Percentiles rank a stretch among this genome's conserved stretches.
phyloP scores from a whole-genome alignment of 2,888 invertebrate genomes.

The Branchipolynoe longqiensis region DNA sequence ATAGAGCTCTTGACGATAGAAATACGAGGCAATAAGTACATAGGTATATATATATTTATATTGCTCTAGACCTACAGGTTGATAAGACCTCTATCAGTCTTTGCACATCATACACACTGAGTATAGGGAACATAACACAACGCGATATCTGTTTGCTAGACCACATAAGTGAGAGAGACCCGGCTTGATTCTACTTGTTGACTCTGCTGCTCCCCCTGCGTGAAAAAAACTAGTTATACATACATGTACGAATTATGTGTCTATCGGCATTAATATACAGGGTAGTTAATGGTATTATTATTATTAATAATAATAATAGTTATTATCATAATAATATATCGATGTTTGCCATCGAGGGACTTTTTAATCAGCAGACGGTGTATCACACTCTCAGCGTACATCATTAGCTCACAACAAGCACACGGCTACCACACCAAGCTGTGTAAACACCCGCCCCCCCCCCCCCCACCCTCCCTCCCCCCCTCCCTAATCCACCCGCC shows the following conservation, averaged over 20 bases:
- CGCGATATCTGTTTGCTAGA: slow-evolving; percentile 23
- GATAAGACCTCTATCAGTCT: slow-evolving; percentile 33
- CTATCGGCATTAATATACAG: slow-evolving; percentile 39
- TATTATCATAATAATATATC: slow-evolving; percentile 25
- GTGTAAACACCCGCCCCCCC: background rate
- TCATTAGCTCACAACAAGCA: background rate
- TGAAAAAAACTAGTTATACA: slow-evolving; percentile 31
- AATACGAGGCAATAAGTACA: slow-evolving; percentile 7
- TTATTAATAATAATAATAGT: too few species aligned
- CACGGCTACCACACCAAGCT: background rate
- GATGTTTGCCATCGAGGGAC: background rate
- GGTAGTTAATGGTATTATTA: too few species aligned
- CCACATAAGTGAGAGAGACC: slow-evolving; percentile 1
- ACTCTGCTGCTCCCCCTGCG: slow-evolving; percentile 55
- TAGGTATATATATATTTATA: slow-evolving; percentile 14
- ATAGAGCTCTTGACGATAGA: slow-evolving; percentile 33
- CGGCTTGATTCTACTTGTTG: slow-evolving; percentile 25
- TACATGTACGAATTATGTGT: slow-evolving; percentile 23
- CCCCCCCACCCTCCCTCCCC: background rate
- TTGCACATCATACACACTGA: slow-evolving; percentile 28
- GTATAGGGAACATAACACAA: slow-evolving; percentile 44
- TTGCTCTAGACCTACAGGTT: slow-evolving; percentile 42
- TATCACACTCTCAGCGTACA: slow-evolving; percentile 45
- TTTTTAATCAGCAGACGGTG: slow-evolving; percentile 48
- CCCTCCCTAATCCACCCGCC: background rate